phyloP scores from a whole-genome alignment of 2,113 vertebrate genomes.

The Lynx canadensis region DNA sequence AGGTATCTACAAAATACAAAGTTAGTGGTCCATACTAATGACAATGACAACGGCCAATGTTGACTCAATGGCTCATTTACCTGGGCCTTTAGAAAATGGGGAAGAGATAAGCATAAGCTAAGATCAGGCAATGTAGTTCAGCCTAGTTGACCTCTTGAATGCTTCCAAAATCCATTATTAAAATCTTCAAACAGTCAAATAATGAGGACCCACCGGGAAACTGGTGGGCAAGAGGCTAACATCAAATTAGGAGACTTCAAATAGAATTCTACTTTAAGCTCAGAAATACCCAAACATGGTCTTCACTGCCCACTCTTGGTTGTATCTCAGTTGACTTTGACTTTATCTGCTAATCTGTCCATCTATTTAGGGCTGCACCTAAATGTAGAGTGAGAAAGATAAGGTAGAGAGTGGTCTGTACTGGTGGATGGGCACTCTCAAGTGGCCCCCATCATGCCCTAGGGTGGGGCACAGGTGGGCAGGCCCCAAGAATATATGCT shows the following conservation, averaged over 20 bases:
- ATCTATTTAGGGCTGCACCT: background rate
- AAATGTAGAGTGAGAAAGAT: background rate
- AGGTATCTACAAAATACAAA: background rate
- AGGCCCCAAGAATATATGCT: background rate
- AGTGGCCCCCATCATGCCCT: background rate
- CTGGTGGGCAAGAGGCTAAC: background rate
- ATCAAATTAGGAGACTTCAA: background rate
- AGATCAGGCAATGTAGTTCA: background rate
- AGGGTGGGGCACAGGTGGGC: background rate
- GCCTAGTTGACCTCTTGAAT: background rate
- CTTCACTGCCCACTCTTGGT: background rate
- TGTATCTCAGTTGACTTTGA: background rate
- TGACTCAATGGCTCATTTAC: background rate
- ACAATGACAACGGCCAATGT: background rate
- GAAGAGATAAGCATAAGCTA: background rate
- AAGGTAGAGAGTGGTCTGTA: background rate
- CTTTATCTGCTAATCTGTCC: background rate
- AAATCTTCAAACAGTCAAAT: background rate
- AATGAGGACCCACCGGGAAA: background rate
- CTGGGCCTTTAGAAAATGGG: background rate
- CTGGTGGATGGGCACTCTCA: background rate
- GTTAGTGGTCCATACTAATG: background rate
- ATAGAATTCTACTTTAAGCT: background rate
- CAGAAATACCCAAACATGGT: background rate
- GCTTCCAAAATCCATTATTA: background rate